Percentiles rank a stretch among this genome's conserved stretches.
phyloP scores from a whole-genome alignment of 2,113 vertebrate genomes.

The Ceyx cyanopectus region DNA sequence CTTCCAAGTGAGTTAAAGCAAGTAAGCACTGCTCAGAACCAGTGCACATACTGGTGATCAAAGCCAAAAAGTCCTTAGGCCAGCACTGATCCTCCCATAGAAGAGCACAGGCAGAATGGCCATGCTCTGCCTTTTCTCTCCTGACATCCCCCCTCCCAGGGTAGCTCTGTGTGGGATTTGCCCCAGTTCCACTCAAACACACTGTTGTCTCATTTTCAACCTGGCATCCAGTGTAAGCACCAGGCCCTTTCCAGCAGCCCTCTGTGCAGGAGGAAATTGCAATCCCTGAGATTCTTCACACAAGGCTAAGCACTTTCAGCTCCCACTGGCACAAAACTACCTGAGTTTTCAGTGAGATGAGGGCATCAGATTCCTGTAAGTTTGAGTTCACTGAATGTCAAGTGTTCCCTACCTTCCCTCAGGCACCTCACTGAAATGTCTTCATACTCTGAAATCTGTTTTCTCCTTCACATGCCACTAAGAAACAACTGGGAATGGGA shows the following conservation, averaged over 20 bases:
- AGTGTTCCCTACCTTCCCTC: not conserved
- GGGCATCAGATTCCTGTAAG: not conserved
- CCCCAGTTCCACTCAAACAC: not conserved
- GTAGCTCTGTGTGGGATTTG: not conserved
- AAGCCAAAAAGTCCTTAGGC: not conserved
- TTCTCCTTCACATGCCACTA: not conserved
- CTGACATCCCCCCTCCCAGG: not conserved
- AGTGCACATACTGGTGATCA: not conserved
- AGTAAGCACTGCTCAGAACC: not conserved
- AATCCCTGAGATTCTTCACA: not conserved
- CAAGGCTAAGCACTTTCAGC: constrained; percentile 22
- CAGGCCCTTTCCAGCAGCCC: constrained; percentile 2
- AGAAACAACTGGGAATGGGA: not conserved
- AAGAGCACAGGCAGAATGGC: not conserved
- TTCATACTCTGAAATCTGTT: not conserved
- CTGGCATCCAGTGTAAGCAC: not conserved
- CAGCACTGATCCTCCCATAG: not conserved
- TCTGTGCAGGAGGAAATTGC: constrained; percentile 20
- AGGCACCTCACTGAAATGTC: not conserved
- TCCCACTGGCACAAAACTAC: constrained; percentile 18
- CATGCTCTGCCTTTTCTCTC: not conserved
- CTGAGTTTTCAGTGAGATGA: not conserved
- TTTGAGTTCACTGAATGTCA: constrained; percentile 18
- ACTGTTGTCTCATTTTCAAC: not conserved
- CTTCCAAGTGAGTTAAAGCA: not conserved